Base-by-base conservation (phyloP, 2,113 vertebrate genomes). In the Jacana jacana region DNA sequence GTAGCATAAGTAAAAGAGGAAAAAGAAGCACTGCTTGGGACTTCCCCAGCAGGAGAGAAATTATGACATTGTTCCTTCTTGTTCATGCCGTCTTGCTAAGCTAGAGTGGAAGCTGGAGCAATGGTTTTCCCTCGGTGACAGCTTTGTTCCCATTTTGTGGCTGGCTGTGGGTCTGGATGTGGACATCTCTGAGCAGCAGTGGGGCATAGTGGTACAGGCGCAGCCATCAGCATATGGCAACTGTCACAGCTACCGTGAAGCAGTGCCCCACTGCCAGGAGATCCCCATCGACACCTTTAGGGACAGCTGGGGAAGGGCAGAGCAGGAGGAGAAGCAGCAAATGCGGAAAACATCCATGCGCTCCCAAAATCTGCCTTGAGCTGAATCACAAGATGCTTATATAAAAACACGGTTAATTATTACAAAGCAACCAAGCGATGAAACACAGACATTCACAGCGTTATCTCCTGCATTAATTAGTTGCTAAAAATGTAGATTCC, bases 391-490 rank as follows among this genome's bases (percentile, higher is more conserved):
- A 81, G 73, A 78, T 78, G 40, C 70, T 89, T 65, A 25, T 58
- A 52, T 86, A 93, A 93, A 93, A 94, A 39, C 0, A 1, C 10
- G 5, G 71, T 82, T 89, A 72, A 88, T 96, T 95, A 91, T 78
- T 89, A 80, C 85, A 89, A 65, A 66, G 73, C 80, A 90, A 22
- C 0, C 1, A 77, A 89, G 71, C 5, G 6, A 88, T 52, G 68
- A 76, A 64, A 51, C 42, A 6, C 40, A 70, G 75, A 48, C 48
- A 44, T 81, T 88, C 33, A 31, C 52, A 33, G 79, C 7, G 3
- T 61, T 61, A 89, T 81, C 60, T 95, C 82, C 64, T 91, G 64
- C n/a, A 13, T 89, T 95, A 83, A 86, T 91, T 79, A 64, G 54
- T 79, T 93, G 60, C 55, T 88, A 83, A 95, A 95, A 94, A 80